Percentiles rank a stretch among this genome's conserved stretches.
Evolutionary conservation across 2,797 vertebrate genomes (phyloP).

Genomic region (Chanos chanos): DNA sequence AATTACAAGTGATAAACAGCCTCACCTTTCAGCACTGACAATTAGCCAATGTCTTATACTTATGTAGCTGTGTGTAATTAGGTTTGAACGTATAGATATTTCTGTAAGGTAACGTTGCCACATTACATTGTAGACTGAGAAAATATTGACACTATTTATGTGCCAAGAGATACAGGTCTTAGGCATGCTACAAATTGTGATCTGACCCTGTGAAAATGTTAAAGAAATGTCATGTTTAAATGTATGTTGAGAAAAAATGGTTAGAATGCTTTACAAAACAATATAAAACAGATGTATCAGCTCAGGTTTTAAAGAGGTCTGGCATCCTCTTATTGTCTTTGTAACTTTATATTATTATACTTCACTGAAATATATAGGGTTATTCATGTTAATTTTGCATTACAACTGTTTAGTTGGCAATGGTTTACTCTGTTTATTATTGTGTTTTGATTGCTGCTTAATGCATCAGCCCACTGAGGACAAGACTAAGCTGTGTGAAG

Average conservation of each 20-base stretch:
- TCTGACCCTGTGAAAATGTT: not conserved
- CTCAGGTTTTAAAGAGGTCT: too few relatives aligned
- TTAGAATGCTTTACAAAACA: conserved; percentile 6
- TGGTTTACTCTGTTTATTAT: conserved; percentile 60
- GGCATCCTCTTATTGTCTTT: too few relatives aligned
- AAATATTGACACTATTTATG: conserved; percentile 1
- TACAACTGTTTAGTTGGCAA: conserved; percentile 37
- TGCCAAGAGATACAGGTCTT: conserved; percentile 6
- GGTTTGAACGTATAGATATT: too few relatives aligned
- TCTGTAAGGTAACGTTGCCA: too few relatives aligned
- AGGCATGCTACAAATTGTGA: conserved; percentile 2
- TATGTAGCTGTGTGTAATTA: too few relatives aligned
- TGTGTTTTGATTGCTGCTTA: conserved; percentile 53
- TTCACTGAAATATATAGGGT: conserved; percentile 27
- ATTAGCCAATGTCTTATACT: too few relatives aligned
- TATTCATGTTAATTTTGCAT: conserved; percentile 54
- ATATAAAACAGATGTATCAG: conserved; percentile 26
- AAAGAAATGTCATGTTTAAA: not conserved
- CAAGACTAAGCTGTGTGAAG: conserved; percentile 28
- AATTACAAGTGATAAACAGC: too few relatives aligned
- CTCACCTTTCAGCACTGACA: too few relatives aligned
- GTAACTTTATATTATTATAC: not conserved
- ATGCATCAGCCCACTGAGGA: conserved; percentile 26
- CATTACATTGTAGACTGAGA: too few relatives aligned
- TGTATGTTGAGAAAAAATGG: conserved; percentile 29